Evolutionary conservation across 2,888 invertebrate genomes (phyloP), one percentile per base, ranked within the genome.

Genomic region (Vanessa cardui): DNA sequence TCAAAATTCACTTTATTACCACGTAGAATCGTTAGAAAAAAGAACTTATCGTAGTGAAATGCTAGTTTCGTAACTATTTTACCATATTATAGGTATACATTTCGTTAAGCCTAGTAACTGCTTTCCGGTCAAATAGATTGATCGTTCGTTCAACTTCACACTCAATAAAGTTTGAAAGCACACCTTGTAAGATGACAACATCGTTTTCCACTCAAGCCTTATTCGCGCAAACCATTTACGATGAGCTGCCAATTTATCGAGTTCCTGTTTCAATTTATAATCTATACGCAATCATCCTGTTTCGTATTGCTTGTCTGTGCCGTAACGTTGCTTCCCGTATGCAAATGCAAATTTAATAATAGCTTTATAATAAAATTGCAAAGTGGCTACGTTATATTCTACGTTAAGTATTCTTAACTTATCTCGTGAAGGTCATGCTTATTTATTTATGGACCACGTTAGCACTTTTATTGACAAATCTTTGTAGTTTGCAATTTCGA

Each of bases 261-360:
- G 49, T 64, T 67, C 64, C 59, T 66, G 58, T 62, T 79, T 80
- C 75, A 77, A 74, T 81, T 73, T 72, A 69, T 73, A 73, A 73
- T 73, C 71, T 70, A 64, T 66, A 67, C 72, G 66, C 72, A 70
- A 67, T 69, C 72, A 71, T 73, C 73, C 73, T 72, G 73, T 71
- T 66, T 73, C 58, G 69, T 49, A 60, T 66, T 69, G 64, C 61
- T 61, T 67, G 66, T 64, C 54, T 66, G 60, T 69, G 20, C 45
- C 60, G 45, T 61, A 64, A 45, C 62, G 68, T 61, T 46, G 58
- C 71, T 71, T 71, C 71, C 69, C 66, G 66, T 67, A 64, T 49
- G 64, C 62, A 46, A 60, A 67, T 64, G 68, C 31, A 56, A 70
- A 68, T 68, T 64, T 64, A 62, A 64, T 59, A 44, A n/a, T 62